Conservation (phyloP, 2,797 vertebrate genomes). For the Ctenopoma multispine region DNA sequence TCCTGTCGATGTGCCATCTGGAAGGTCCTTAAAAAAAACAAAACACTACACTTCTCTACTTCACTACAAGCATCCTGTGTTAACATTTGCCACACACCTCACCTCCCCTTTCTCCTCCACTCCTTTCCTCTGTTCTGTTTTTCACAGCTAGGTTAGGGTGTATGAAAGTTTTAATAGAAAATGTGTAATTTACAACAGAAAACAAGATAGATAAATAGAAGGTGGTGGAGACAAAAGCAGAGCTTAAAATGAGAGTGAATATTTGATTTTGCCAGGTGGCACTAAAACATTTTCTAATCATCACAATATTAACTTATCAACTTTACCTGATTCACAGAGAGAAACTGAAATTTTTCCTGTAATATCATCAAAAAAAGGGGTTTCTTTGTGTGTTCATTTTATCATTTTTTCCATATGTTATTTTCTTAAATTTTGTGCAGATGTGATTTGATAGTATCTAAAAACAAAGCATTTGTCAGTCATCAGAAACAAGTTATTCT, state of each 20-base stretch:
- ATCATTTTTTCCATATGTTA: too few species aligned
- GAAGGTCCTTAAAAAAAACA: constrained; percentile 65
- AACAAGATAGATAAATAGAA: constrained; percentile 3
- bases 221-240: constrained; percentile 1
- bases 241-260: background rate
- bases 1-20: constrained; percentile 78
- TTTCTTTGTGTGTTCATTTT: too few species aligned
- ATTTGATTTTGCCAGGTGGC: background rate
- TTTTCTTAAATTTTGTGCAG: too few species aligned
- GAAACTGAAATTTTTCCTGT: too few species aligned
- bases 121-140: constrained; percentile 42
- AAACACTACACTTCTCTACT: constrained; percentile 43
- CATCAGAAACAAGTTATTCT: constrained; percentile 3
- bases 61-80: constrained; percentile 45
- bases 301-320: too few species aligned
- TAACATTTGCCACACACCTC: constrained; percentile 28
- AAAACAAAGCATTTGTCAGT: background rate
- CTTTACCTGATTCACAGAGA: too few species aligned
- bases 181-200: constrained; percentile 46
- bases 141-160: constrained; percentile 47
- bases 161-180: constrained; percentile 63
- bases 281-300: too few species aligned
- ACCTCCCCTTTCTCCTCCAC: background rate
- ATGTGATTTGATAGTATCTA: constrained; percentile 4
- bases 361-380: too few species aligned